Evolutionary conservation across 2,113 vertebrate species (phyloP).

Genomic region (Tenebrosternarchus preto): DNA sequence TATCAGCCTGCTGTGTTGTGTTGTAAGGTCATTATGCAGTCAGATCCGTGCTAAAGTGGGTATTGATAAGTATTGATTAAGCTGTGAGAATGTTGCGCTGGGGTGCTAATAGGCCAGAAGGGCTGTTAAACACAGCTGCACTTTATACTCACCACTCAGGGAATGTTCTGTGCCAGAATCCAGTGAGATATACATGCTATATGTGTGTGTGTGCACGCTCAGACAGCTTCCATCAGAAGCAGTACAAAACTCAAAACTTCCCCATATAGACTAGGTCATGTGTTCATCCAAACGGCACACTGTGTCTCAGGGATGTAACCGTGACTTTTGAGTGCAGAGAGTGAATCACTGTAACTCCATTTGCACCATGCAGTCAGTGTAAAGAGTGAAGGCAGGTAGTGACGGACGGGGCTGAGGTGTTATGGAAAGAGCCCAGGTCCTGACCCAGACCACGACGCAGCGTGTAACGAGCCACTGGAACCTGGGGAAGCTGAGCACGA

Average conservation of each 20-base stretch:
- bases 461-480: no score
- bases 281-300: no score
- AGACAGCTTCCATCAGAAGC: slow-evolving; percentile 1
- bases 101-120: slow-evolving; percentile 31
- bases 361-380: no score
- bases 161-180: slow-evolving; percentile 1
- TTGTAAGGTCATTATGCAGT: slow-evolving; percentile 19
- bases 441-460: no score
- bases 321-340: no score
- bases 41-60: slow-evolving; percentile 16
- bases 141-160: slow-evolving; percentile 30
- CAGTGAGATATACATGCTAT: background rate
- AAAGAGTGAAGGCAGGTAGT: no score
- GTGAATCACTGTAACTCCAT: no score
- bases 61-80: slow-evolving; percentile 65
- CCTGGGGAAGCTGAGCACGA: no score
- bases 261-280: background rate
- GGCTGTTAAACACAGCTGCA: slow-evolving; percentile 51
- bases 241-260: background rate
- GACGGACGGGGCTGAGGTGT: no score
- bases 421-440: no score
- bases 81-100: slow-evolving; percentile 48
- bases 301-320: no score
- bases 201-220: no score
- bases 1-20: slow-evolving; percentile 11